Base-by-base conservation (phyloP, 2,113 vertebrate genomes). In the Lagopus muta region DNA sequence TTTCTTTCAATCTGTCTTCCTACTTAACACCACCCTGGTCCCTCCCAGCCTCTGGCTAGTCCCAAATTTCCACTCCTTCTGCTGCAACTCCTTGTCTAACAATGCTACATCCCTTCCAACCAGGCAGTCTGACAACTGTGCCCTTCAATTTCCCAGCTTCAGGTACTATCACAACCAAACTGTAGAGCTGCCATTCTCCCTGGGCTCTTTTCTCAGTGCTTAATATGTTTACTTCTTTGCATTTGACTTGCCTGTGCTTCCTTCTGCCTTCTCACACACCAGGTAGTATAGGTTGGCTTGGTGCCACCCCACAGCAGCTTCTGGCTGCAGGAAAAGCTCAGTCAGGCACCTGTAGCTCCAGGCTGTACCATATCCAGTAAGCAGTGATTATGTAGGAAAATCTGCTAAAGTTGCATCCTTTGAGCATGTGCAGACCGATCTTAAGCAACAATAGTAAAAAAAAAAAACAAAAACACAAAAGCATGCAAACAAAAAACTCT, bases 241-340 rank as follows among this genome's bases (percentile, higher is more conserved):
- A 0, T 67, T 71, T 43, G 64, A 19, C 34, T 45, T 20, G 47
- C 20, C 2, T 1, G 17, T 3, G 1, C 36, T 75, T 22, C 34
- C 16, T 32, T 78, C 61, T 84, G 57, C 78, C 72, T 84, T 94
- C 79, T 69, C 30, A 45, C 42, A 50, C 47, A 13, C 52, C 50
- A 45, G 16, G 14, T 16, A 0, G 79, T 38, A 34, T 24, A 66
- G 40, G 8, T 36, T 89, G 78, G 92, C 79, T 89, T 8, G 0
- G 13, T 89, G 93, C 92, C 90, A 70, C 54, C 64, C 30, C 60
- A 67, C 50, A 86, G 86, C 94, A 93, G 73, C 79, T 90, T 82
- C 43, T 52, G n/a, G 8, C 0, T 48, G 42, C 45, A 38, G 76
- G 69, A 73, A 81, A 86, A 93, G 57, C 69, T 77, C 89, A 7